Evolutionary conservation across 2,888 invertebrate genomes (phyloP).

Genomic region (Tolmerus cingulatus): DNA sequence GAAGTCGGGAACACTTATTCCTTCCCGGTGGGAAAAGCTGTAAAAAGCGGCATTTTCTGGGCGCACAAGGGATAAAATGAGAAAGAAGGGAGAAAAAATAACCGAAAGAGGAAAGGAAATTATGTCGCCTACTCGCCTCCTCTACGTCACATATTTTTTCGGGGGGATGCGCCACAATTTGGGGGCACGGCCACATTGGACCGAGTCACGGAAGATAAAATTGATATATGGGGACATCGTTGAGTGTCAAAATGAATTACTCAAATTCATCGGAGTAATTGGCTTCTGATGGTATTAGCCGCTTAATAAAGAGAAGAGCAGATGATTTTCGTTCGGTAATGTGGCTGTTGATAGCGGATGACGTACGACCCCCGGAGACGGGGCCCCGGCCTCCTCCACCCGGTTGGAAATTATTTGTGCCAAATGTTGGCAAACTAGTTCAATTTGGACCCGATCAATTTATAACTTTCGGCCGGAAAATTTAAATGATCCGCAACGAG

Average conservation of each 20-base stretch:
- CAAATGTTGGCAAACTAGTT: background rate
- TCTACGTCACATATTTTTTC: background rate
- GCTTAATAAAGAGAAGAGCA: slow-evolving; percentile 34
- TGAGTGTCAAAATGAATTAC: slow-evolving; percentile 46
- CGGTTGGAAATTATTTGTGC: background rate
- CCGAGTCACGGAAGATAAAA: slow-evolving; percentile 44
- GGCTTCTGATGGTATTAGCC: slow-evolving; percentile 42
- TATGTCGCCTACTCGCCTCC: slow-evolving; percentile 12
- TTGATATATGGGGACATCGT: slow-evolving; percentile 45
- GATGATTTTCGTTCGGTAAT: slow-evolving; percentile 30
- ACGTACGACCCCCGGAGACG: background rate
- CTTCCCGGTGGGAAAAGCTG: background rate
- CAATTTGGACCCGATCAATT: background rate
- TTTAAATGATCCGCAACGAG: background rate
- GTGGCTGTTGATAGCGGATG: slow-evolving; percentile 21
- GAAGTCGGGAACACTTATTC: background rate
- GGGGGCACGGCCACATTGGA: slow-evolving; percentile 6
- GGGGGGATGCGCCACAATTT: background rate
- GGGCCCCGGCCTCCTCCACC: background rate
- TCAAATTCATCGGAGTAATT: slow-evolving; percentile 45
- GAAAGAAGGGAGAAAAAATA: background rate
- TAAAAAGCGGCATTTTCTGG: background rate
- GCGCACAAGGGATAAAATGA: background rate
- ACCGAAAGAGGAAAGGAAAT: background rate
- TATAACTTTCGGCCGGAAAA: background rate